Conservation (phyloP, 2,888 invertebrate species). For the Zygogramma bicolorata region DNA sequence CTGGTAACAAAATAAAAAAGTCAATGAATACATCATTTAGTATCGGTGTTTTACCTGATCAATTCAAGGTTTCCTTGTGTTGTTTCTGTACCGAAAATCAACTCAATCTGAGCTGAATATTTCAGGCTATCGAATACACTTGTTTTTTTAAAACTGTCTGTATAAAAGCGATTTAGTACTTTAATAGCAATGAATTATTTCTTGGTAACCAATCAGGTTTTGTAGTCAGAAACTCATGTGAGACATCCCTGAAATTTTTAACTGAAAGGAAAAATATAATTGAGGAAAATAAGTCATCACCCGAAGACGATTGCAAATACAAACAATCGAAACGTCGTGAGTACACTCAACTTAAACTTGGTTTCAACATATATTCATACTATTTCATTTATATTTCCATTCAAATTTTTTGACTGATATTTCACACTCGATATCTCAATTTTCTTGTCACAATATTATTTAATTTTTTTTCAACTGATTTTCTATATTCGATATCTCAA, state of each 20-base stretch:
- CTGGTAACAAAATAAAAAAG: not conserved
- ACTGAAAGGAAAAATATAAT: conserved; percentile 6
- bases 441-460: too few species aligned
- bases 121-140: conserved; percentile 5
- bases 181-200: conserved; percentile 4
- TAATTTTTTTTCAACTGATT: too few species aligned
- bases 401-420: too few species aligned
- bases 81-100: conserved; percentile 4
- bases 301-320: too few species aligned
- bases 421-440: too few species aligned
- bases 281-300: not conserved
- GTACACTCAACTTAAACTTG: too few species aligned
- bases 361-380: too few species aligned
- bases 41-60: conserved; percentile 2
- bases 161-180: not conserved
- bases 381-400: too few species aligned
- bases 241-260: not conserved
- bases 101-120: conserved; percentile 1
- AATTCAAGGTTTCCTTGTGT: conserved; percentile 6
- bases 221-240: not conserved
- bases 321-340: too few species aligned
- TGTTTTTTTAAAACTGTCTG: not conserved
- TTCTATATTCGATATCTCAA: too few species aligned
- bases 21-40: not conserved
- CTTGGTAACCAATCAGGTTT: conserved; percentile 9